Percentiles rank a stretch among this genome's conserved stretches.
phyloP scores from a whole-genome alignment of 2,113 vertebrate species.

The Pterophyllum scalare region DNA sequence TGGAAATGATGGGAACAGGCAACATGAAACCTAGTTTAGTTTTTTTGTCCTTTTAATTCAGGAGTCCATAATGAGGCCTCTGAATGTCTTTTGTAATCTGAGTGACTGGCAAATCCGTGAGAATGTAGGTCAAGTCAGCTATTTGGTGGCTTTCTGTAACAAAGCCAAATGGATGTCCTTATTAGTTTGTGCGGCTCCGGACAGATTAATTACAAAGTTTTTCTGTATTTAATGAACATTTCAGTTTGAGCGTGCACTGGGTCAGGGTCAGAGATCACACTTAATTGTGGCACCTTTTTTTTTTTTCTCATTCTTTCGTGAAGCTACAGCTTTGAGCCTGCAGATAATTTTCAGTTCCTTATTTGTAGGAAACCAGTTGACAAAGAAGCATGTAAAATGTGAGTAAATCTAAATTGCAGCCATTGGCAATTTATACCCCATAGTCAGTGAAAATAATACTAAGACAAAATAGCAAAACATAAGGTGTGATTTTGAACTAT shows the following conservation, averaged over 20 bases:
- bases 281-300: neutral
- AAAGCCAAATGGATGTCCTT: constrained; percentile 5
- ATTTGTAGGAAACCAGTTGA: too few relatives aligned
- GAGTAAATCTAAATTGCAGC: too few relatives aligned
- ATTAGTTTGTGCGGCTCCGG: neutral
- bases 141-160: constrained; percentile 8
- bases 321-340: too few relatives aligned
- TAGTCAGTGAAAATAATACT: neutral
- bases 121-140: constrained; percentile 41
- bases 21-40: neutral
- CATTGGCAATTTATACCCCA: neutral
- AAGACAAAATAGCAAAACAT: neutral
- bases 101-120: constrained; percentile 24
- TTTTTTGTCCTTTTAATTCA: neutral
- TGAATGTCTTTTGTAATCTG: constrained; percentile 47
- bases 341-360: too few relatives aligned
- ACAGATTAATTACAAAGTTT: neutral
- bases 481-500: too few relatives aligned
- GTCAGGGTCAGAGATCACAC: neutral
- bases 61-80: constrained; percentile 19
- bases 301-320: too few relatives aligned
- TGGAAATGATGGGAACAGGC: neutral
- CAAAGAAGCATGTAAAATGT: too few relatives aligned
- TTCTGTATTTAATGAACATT: neutral
- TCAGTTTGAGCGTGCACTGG: neutral